Conservation (phyloP, 2,113 vertebrate species). For the Elephas maximus region DNA sequence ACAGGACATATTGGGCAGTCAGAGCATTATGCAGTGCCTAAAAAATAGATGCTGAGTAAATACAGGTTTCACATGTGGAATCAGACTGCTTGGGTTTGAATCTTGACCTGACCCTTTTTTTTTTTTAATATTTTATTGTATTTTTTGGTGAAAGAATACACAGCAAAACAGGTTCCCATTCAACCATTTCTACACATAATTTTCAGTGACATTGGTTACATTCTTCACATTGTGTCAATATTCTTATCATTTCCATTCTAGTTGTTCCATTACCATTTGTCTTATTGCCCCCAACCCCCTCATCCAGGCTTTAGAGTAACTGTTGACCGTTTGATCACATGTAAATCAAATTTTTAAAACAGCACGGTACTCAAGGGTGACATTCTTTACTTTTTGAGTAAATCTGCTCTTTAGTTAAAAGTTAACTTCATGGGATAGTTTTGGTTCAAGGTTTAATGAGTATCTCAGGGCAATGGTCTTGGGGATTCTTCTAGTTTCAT, state of each 20-base stretch:
- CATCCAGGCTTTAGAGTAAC: background rate
- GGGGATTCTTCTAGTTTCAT: too few relatives aligned
- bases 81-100: background rate
- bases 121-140: background rate
- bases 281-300: background rate
- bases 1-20: background rate
- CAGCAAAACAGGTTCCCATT: background rate
- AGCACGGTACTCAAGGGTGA: background rate
- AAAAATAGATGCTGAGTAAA: background rate
- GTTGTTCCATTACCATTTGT: background rate
- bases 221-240: too few relatives aligned
- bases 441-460: background rate
- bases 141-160: background rate
- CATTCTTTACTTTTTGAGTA: background rate
- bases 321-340: background rate
- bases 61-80: background rate
- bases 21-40: background rate
- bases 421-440: background rate
- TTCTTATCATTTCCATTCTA: background rate
- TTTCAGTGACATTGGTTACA: background rate
- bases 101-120: background rate
- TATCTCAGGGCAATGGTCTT: background rate
- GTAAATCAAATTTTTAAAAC: background rate
- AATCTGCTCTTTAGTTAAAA: background rate
- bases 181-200: background rate